Percentiles rank a stretch among this genome's conserved stretches.
Evolutionary conservation across 2,797 vertebrate species (phyloP).

Genomic region (Spinus olivaceus): DNA sequence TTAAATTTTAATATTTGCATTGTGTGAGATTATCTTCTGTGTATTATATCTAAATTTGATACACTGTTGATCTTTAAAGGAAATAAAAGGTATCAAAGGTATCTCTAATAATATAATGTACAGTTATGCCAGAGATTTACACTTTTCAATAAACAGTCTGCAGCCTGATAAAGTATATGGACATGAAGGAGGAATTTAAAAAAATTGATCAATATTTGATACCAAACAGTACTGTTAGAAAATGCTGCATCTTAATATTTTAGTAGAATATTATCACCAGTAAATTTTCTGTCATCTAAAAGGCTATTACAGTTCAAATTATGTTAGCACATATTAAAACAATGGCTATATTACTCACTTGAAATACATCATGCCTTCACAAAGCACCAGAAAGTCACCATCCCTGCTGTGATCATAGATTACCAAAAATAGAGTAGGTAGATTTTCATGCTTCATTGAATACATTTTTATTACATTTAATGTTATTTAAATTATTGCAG

Average conservation of each 20-base stretch:
- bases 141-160: not conserved
- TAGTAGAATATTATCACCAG: not conserved
- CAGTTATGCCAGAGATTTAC: not conserved
- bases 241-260: not conserved
- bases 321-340: slow-evolving; percentile 4
- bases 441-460: slow-evolving; percentile 19
- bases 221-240: not conserved
- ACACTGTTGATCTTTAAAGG: not conserved
- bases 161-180: not conserved
- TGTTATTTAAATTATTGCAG: slow-evolving; percentile 26
- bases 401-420: slow-evolving; percentile 50
- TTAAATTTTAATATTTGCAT: not conserved
- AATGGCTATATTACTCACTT: slow-evolving; percentile 24
- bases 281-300: slow-evolving; percentile 16
- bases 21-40: not conserved
- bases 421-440: slow-evolving; percentile 41
- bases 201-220: not conserved
- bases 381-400: slow-evolving; percentile 10
- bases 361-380: slow-evolving; percentile 42
- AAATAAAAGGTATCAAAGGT: not conserved
- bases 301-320: not conserved
- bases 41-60: not conserved
- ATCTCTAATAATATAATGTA: not conserved
- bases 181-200: not conserved
- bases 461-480: slow-evolving; percentile 49